Evolutionary conservation across 2,888 invertebrate genomes (phyloP).

Genomic region (Anaspis maculata): DNA sequence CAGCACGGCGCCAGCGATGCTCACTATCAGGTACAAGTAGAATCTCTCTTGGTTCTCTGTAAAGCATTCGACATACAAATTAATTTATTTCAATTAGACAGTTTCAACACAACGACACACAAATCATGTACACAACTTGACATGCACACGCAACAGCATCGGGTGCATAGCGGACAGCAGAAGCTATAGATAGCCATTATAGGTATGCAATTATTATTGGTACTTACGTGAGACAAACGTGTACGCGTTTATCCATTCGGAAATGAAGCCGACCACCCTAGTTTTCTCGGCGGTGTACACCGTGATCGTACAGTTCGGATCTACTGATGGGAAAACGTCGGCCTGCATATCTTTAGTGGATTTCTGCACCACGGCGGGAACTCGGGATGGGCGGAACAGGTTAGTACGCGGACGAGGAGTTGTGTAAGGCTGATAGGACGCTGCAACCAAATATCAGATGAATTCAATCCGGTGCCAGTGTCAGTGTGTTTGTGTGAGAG

Average conservation of each 20-base stretch:
- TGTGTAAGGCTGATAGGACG: slow-evolving; percentile 29
- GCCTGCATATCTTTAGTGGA: slow-evolving; percentile 37
- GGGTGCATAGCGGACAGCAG: too few species aligned
- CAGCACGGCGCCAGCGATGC: slow-evolving; percentile 61
- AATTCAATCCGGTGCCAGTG: slow-evolving; percentile 12
- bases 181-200: too few species aligned
- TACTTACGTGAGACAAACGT: slow-evolving; percentile 62
- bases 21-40: slow-evolving; percentile 75
- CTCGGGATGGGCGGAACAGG: slow-evolving; percentile 28
- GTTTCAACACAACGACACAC: slow-evolving; percentile 14
- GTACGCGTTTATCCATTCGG: slow-evolving; percentile 63
- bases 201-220: too few species aligned
- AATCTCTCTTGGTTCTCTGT: slow-evolving; percentile 72
- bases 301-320: slow-evolving; percentile 46
- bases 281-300: slow-evolving; percentile 43
- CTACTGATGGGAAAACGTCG: slow-evolving; percentile 31
- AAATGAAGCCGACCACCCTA: slow-evolving; percentile 56
- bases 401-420: slow-evolving; percentile 27
- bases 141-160: slow-evolving; percentile 21
- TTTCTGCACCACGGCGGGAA: slow-evolving; percentile 29
- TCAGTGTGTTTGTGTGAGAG: background rate
- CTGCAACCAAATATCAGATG: slow-evolving; percentile 30
- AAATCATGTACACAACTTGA: background rate
- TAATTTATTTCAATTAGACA: background rate
- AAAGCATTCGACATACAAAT: slow-evolving; percentile 16